Evolutionary conservation across 2,113 vertebrate species (phyloP).

Genomic region (Ictalurus punctatus): DNA sequence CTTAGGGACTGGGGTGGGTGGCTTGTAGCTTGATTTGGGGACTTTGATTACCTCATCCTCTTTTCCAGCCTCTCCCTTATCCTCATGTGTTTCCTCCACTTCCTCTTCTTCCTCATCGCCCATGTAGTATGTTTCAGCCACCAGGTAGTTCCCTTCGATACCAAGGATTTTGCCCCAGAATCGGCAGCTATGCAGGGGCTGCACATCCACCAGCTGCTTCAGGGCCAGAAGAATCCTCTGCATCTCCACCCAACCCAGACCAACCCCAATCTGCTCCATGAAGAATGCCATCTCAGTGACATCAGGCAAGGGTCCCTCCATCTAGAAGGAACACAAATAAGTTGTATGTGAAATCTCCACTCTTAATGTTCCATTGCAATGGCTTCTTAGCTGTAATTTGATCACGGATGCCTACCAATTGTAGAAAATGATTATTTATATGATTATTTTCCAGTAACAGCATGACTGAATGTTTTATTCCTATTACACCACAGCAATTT

Average conservation of each 20-base stretch:
- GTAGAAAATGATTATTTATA: not conserved
- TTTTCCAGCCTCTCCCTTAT: constrained; percentile 50
- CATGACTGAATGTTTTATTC: not conserved
- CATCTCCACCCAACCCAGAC: constrained; percentile 82
- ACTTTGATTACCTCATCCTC: constrained; percentile 55
- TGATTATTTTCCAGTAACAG: not conserved
- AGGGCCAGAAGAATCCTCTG: constrained; percentile 87
- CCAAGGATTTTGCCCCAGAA: constrained; percentile 97
- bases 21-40: constrained; percentile 78
- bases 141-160: constrained; percentile 80
- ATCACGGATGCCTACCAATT: not conserved
- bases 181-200: constrained; percentile 80
- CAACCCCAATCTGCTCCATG: constrained; percentile 89
- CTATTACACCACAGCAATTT: too few species aligned
- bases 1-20: constrained; percentile 76
- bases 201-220: constrained; percentile 80
- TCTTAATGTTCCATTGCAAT: not conserved
- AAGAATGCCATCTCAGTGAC: constrained; percentile 85
- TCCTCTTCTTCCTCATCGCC: constrained; percentile 84
- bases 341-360: not conserved
- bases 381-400: not conserved
- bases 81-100: constrained; percentile 61
- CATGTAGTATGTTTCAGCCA: constrained; percentile 83
- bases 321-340: constrained; percentile 62
- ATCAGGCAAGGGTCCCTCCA: constrained; percentile 79